Conservation (phyloP, 1,140 invertebrate species). For the Leptinotarsa undecemlineata region DNA sequence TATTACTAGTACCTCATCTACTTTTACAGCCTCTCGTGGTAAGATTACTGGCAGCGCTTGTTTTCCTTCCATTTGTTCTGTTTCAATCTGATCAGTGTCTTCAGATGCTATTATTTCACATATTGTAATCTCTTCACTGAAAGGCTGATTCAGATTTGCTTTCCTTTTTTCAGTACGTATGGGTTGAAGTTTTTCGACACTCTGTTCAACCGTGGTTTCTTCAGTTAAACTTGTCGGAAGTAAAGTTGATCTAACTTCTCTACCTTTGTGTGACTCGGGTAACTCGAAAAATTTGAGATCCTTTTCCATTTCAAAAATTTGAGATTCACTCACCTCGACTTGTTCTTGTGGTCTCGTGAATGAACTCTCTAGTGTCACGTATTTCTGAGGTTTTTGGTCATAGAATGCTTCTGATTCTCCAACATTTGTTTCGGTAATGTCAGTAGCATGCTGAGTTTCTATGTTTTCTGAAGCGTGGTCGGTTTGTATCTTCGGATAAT, state of each 20-base stretch:
- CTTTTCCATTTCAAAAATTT: slow-evolving; percentile 63
- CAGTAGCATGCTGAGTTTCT: slow-evolving; percentile 62
- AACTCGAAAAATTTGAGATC: slow-evolving; percentile 56
- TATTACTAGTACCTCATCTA: slow-evolving; percentile 58
- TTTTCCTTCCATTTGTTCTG: slow-evolving; percentile 54
- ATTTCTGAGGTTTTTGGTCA: slow-evolving; percentile 49
- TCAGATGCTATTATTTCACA: slow-evolving; percentile 61
- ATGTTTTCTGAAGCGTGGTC: slow-evolving; percentile 59
- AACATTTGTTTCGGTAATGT: slow-evolving; percentile 59
- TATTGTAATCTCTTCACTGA: slow-evolving; percentile 60
- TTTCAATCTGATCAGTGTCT: slow-evolving; percentile 49
- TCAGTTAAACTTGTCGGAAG: slow-evolving; percentile 63
- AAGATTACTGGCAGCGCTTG: slow-evolving; percentile 57
- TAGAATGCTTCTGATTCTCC: slow-evolving; percentile 62
- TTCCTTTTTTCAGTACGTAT: slow-evolving; percentile 49
- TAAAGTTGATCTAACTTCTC: slow-evolving; percentile 59
- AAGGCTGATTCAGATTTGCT: slow-evolving; percentile 58
- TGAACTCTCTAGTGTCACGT: slow-evolving; percentile 52
- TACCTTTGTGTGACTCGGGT: slow-evolving; percentile 62
- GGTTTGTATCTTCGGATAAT: slow-evolving; percentile 59
- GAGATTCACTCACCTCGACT: slow-evolving; percentile 59
- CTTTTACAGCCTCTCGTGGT: slow-evolving; percentile 59
- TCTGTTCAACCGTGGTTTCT: slow-evolving; percentile 61
- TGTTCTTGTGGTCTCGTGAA: slow-evolving; percentile 57
- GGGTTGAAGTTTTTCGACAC: slow-evolving; percentile 56